phyloP scores from a whole-genome alignment of 2,113 vertebrate species.

The Xerus inauris region DNA sequence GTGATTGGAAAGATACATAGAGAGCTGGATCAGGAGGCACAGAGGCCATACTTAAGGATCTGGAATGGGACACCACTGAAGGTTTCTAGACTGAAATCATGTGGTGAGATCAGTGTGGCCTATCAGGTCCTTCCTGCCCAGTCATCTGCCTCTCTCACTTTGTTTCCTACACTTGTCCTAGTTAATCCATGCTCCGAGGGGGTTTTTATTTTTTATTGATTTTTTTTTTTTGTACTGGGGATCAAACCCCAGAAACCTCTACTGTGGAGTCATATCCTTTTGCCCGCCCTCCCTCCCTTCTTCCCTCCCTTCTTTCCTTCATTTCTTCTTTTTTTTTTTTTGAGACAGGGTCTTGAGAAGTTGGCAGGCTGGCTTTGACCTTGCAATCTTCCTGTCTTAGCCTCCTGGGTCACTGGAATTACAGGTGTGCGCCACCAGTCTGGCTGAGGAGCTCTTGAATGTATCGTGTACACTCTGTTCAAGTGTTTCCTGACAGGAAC shows the following conservation, averaged over 20 bases:
- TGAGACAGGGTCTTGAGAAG: too few relatives aligned
- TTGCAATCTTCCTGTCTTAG: too few relatives aligned
- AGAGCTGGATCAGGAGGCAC: neutral
- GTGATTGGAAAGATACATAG: neutral
- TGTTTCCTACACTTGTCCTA: neutral
- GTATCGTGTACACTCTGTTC: accelerated
- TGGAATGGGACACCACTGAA: neutral
- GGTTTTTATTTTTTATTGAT: too few relatives aligned
- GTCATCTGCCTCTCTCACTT: neutral
- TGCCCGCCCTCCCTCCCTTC: too few relatives aligned
- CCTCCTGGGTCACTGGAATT: too few relatives aligned
- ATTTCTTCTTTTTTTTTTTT: accelerated
- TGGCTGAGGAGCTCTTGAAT: neutral
- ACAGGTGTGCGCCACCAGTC: too few relatives aligned
- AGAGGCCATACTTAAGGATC: neutral
- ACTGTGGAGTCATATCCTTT: too few relatives aligned
- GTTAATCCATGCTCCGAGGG: neutral
- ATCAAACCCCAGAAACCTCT: too few relatives aligned
- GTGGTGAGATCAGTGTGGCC: neutral
- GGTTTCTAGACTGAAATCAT: neutral
- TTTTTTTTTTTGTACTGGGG: too few relatives aligned
- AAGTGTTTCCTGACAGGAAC: neutral
- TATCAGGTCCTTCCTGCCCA: neutral
- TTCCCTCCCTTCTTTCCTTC: too few relatives aligned
- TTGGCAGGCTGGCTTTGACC: too few relatives aligned